Percentiles rank a stretch among this genome's conserved stretches.
phyloP scores from a whole-genome alignment of 2,888 invertebrate genomes.

The Monopis laevigella region DNA sequence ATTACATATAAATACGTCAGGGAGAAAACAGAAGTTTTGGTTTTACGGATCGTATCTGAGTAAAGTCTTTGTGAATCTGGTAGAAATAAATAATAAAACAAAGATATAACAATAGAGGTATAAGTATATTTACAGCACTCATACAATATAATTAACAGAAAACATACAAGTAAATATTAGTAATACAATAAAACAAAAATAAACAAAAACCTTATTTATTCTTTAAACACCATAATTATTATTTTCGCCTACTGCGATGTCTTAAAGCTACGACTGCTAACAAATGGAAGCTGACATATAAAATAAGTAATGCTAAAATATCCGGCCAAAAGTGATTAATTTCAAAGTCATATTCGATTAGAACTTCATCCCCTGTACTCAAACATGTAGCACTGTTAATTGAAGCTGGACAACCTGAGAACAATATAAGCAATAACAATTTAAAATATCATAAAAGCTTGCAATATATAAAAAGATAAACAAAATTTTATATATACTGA shows the following conservation, averaged over 20 bases:
- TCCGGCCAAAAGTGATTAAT: slow-evolving; percentile 71
- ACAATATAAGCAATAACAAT: not conserved
- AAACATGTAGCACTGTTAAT: slow-evolving; percentile 73
- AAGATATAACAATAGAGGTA: slow-evolving; percentile 2
- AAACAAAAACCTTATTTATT: not conserved
- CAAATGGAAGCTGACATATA: slow-evolving; percentile 76
- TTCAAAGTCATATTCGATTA: slow-evolving; percentile 77
- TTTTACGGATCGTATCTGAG: not conserved
- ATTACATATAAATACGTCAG: no score
- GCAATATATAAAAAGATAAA: not conserved
- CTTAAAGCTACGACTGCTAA: slow-evolving; percentile 75
- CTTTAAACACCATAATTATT: no score
- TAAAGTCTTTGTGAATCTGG: not conserved
- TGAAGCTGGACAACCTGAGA: slow-evolving; percentile 59
- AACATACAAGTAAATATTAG: not conserved
- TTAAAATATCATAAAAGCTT: not conserved
- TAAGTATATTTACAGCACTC: slow-evolving; percentile 5
- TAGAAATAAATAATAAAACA: not conserved
- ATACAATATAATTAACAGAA: not conserved
- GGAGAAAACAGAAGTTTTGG: no score
- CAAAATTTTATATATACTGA: slow-evolving; percentile 63
- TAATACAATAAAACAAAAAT: not conserved
- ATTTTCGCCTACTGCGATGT: slow-evolving; percentile 69
- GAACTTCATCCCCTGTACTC: slow-evolving; percentile 74
- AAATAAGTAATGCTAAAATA: slow-evolving; percentile 70